A percentile compares a stretch with the other conserved stretches of the same genome.
These are phyloP conservation scores for Phalacrocorax pelagicus DNA, from an alignment of 2,113 vertebrate species.

Conservation along the genomic window DNA sequence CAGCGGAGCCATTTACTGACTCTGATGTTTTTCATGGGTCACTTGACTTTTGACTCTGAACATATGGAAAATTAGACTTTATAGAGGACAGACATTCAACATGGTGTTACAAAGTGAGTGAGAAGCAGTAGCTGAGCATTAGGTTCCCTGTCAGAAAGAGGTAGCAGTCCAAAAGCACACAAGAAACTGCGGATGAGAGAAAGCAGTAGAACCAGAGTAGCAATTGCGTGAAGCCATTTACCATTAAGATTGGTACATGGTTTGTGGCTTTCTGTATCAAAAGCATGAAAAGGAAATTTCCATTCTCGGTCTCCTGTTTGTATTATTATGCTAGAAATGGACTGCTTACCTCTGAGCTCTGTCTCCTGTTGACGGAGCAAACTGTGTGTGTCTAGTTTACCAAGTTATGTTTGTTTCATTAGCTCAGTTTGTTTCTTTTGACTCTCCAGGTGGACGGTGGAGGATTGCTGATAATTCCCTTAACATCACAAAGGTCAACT, in stretches of 20 bases:
- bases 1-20: slow-evolving; percentile 39
- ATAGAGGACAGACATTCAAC: background rate
- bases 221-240: background rate
- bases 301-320: background rate
- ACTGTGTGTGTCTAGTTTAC: background rate
- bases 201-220: background rate
- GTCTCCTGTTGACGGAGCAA: background rate
- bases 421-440: slow-evolving; percentile 30
- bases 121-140: background rate
- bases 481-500: slow-evolving; percentile 88
- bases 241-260: background rate
- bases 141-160: background rate
- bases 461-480: slow-evolving; percentile 76
- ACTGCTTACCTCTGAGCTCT: background rate
- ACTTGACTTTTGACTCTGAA: slow-evolving; percentile 3
- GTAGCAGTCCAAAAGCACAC: background rate
- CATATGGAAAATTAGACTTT: background rate
- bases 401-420: background rate
- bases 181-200: background rate
- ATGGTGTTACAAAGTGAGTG: background rate
- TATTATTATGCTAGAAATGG: background rate
- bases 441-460: slow-evolving; percentile 82
- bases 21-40: background rate
- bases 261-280: background rate
- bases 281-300: background rate